Evolutionary conservation across 2,113 vertebrate species (phyloP), one percentile per base, ranked within the genome.

Genomic region (Ranitomeya variabilis): DNA sequence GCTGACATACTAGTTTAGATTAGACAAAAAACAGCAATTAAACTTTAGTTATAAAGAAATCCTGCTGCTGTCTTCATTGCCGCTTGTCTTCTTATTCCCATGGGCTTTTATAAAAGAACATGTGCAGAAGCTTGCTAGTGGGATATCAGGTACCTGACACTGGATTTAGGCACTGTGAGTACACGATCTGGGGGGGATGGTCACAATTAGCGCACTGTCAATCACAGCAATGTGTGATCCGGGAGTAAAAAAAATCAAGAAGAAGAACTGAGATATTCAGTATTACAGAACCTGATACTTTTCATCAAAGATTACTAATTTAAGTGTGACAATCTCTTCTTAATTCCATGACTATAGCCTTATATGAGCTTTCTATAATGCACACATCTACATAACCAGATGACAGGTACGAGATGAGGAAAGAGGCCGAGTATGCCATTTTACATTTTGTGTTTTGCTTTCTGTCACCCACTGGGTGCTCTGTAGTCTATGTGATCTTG

Each of bases 1-100:
- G 62, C 76, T 86, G 64, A 60, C 76, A 80, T 73, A 71, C 81
- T 81, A 82, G 79, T 57, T 81, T 12, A 73, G 57, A 64, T 60
- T 71, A 45, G 37, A 37, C 79, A 71, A 55, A 82, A 67, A 60
- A 7, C 54, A 83, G 59, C 59, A 88, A 82, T 82, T 82, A 83
- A 52, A 82, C 23, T 71, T 69, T 67, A 73, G 13, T 73, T 82
- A 87, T 26, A 11, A 74, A 52, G 69, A 62, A 52, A 60, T 13
- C 31, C 67, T 60, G 55, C 31, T 76, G 21, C n/a, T n/a, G 64
- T 66, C n/a, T 83, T 26, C 19, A 74, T 64, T 55, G 11, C 37
- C n/a, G 26, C 67, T 51, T 37, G 23, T 15, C 52, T 60, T 83
- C 55, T 37, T 37, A 73, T 73, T 73, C 67, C 54, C 67, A 13